Base-by-base conservation (phyloP, 2,888 invertebrate genomes). In the Ichneumon xanthorius region DNA sequence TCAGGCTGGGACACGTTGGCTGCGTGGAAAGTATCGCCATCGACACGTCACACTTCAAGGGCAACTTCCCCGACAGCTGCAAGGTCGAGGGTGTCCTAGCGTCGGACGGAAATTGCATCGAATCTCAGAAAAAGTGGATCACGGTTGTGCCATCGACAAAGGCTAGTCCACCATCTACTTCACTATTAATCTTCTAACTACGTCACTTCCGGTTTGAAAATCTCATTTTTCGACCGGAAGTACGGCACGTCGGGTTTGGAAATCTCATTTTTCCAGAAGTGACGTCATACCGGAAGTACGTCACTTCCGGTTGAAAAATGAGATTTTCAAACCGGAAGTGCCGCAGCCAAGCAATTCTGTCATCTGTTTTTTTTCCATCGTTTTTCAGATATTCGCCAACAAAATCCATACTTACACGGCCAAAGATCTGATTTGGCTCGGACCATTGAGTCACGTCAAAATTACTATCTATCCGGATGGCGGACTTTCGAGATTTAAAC, bases 381-480 rank as follows among this genome's bases (percentile, higher is more conserved):
- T 84, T 87, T 93, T 93, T 1, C 94, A 96, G 96, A 91, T 96
- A 26, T 94, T 95, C 71, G 95, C 95, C 0, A 91, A 96, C 88
- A 92, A 92, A 16, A 94, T 95, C 77, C 95, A 95, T 89, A 94
- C 94, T 94, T 95, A 93, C 87, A 77, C 86, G 7, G 85, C 82
- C 16, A 87, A 89, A 33, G 92, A 94, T 80, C 58, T 87, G 16
- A 55, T 22, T 16, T 84, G 76, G 82, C 19, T 26, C 14, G 87
- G 93, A 6, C 92, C 92, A 55, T 93, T 95, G 80, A 95, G 95
- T 4, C 95, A 96, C 89, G 91, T 96, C 16, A 94, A 94, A 88
- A 94, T 96, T 5, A 95, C 95, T 65, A 95, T 96, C 88, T 95
- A 95, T 0, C 96, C 96, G 0, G 96, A 96, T 89, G 96, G 96